Evolutionary conservation across 2,113 vertebrate species (phyloP).

Genomic region (Osmerus mordax): DNA sequence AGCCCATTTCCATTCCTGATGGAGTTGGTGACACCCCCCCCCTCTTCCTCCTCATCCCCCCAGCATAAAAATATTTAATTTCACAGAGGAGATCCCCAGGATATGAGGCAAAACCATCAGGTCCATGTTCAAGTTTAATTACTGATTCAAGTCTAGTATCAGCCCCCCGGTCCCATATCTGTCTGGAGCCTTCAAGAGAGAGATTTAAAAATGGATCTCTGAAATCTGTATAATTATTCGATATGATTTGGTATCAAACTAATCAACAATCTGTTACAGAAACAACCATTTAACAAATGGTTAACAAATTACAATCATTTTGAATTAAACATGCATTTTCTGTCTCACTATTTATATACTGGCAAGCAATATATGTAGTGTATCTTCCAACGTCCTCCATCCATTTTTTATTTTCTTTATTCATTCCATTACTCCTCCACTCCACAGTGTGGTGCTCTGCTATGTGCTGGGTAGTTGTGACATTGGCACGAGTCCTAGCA

Average conservation of each 20-base stretch:
- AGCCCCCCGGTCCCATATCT: conserved; percentile 82
- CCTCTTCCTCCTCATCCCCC: conserved; percentile 66
- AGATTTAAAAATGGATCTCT: not conserved
- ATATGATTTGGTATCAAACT: conserved; percentile 1
- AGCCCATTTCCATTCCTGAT: conserved; percentile 79
- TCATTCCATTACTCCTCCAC: conserved; percentile 55
- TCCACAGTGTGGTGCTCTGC: conserved; percentile 70
- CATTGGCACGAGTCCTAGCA: conserved; percentile 32
- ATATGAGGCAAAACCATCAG: conserved; percentile 81
- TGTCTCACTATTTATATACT: not conserved
- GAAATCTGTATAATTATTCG: not conserved
- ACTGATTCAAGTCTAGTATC: conserved; percentile 87
- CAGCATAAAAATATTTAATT: conserved; percentile 87
- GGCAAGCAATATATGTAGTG: not conserved
- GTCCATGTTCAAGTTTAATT: conserved; percentile 95
- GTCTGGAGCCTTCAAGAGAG: conserved; percentile 34
- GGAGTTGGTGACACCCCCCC: conserved; percentile 86
- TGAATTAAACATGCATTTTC: not conserved
- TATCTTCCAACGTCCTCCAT: not conserved
- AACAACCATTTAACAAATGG: too few species aligned
- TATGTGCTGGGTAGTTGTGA: conserved; percentile 19
- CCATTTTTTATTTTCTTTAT: not conserved
- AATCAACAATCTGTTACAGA: not conserved
- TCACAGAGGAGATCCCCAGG: conserved; percentile 82
- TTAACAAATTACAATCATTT: not conserved